These are phyloP conservation scores for Urocynchramus pylzowi DNA, from an alignment of 2,113 vertebrate genomes.

Conservation along the genomic window DNA sequence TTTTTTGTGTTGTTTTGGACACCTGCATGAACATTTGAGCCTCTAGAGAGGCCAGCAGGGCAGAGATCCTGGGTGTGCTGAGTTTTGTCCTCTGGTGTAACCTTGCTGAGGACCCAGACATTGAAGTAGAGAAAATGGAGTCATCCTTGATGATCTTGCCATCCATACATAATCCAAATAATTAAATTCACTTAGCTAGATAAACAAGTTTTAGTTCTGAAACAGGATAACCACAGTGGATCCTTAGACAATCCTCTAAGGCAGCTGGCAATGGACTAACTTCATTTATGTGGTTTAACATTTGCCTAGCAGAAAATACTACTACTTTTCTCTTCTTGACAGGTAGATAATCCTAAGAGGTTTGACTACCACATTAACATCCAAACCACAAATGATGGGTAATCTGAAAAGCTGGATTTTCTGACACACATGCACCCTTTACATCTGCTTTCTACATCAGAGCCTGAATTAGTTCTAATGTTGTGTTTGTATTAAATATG, in stretches of 20 bases:
- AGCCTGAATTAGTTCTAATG: constrained; percentile 55
- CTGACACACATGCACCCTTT: constrained; percentile 16
- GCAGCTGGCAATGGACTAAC: constrained; percentile 34
- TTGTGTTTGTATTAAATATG: constrained; percentile 55
- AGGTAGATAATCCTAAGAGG: constrained; percentile 67
- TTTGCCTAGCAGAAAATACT: constrained; percentile 53
- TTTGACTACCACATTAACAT: constrained; percentile 50
- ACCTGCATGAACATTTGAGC: background rate
- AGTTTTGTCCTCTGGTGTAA: background rate
- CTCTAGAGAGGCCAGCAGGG: background rate
- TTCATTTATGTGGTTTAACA: constrained; percentile 61
- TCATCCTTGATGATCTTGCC: background rate
- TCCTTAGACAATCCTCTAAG: constrained; percentile 44
- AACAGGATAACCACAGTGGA: constrained; percentile 33
- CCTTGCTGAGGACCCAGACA: background rate
- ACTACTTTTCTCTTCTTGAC: constrained; percentile 40
- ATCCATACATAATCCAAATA: constrained; percentile 9
- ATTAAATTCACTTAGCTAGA: constrained; percentile 50
- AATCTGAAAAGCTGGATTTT: constrained; percentile 65
- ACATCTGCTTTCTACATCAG: constrained; percentile 60
- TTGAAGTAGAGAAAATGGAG: background rate
- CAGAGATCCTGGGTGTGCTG: background rate
- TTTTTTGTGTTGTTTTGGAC: background rate
- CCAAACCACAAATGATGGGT: constrained; percentile 58
- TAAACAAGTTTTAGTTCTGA: constrained; percentile 54